Evolutionary conservation across 2,888 invertebrate genomes (phyloP).

Genomic region (Tuberolachnus salignus): DNA sequence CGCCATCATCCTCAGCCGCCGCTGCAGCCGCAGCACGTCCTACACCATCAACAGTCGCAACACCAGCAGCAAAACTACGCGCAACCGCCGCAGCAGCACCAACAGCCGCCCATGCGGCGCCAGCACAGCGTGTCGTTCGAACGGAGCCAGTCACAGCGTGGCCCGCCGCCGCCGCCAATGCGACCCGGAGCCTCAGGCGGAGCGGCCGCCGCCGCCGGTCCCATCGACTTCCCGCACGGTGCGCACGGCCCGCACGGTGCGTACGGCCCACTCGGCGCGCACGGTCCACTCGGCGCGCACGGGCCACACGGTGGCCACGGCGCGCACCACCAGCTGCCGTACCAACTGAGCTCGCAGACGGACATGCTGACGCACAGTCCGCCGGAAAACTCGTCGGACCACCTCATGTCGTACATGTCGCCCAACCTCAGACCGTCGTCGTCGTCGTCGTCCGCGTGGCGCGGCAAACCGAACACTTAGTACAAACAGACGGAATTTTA

Average conservation of each 20-base stretch:
- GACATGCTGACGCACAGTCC: constrained; percentile 57
- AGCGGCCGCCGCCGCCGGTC: not conserved
- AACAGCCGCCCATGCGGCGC: constrained; percentile 17
- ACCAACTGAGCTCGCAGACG: constrained; percentile 52
- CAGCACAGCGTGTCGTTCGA: constrained; percentile 54
- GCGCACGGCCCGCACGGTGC: constrained; percentile 24
- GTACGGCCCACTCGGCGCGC: too few relatives aligned
- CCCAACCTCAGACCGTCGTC: constrained; percentile 41
- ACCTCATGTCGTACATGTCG: constrained; percentile 54
- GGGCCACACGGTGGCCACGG: too few relatives aligned
- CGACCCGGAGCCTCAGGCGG: not conserved
- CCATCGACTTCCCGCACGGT: not conserved
- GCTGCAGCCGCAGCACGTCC: not conserved
- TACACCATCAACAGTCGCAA: not conserved
- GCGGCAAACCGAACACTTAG: constrained; percentile 49
- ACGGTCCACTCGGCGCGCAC: too few relatives aligned
- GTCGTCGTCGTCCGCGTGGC: constrained; percentile 45
- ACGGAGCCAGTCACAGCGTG: constrained; percentile 27
- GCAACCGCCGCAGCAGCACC: not conserved
- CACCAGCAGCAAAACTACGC: not conserved
- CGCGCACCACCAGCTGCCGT: constrained; percentile 39
- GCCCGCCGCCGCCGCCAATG: not conserved
- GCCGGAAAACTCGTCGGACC: constrained; percentile 63
- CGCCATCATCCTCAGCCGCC: not conserved
- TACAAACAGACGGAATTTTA: constrained; percentile 42